These are phyloP conservation scores for Andrena trimmerana DNA, from an alignment of 2,888 invertebrate species.

Conservation along the genomic window DNA sequence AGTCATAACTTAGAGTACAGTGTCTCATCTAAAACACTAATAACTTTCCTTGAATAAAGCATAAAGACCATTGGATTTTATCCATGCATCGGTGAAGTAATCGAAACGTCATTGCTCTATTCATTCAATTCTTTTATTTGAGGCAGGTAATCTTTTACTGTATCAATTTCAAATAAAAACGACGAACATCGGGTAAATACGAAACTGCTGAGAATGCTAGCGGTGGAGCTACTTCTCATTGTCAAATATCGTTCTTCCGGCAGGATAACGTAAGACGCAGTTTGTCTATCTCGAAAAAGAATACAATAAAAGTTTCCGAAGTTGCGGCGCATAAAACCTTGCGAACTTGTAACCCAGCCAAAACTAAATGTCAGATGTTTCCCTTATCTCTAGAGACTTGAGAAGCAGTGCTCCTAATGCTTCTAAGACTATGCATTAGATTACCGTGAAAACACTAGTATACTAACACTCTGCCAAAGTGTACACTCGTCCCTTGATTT, in stretches of 20 bases:
- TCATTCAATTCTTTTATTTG: not conserved
- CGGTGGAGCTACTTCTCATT: not conserved
- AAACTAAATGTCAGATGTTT: conserved; percentile 12
- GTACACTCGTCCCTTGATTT: not conserved
- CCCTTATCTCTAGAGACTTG: not conserved
- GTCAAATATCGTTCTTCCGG: conserved; percentile 4
- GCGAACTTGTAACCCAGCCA: conserved; percentile 4
- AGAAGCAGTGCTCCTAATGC: not conserved
- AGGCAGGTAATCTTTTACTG: not conserved
- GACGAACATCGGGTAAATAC: conserved; percentile 6
- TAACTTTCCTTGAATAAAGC: not conserved
- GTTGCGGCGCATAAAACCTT: not conserved
- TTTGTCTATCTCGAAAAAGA: conserved; percentile 14
- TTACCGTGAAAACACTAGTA: not conserved
- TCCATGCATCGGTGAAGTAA: not conserved
- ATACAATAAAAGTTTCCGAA: conserved; percentile 10
- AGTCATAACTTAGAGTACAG: not conserved
- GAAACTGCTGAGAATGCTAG: conserved; percentile 24
- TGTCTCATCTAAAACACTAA: not conserved
- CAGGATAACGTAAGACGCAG: not conserved
- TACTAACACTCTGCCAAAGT: not conserved
- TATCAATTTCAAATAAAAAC: conserved; percentile 8
- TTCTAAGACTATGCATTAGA: not conserved
- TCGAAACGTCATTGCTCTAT: not conserved
- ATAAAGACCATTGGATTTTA: not conserved